These are phyloP conservation scores for Spizella passerina DNA, from an alignment of 2,797 vertebrate species.

Conservation along the genomic window DNA sequence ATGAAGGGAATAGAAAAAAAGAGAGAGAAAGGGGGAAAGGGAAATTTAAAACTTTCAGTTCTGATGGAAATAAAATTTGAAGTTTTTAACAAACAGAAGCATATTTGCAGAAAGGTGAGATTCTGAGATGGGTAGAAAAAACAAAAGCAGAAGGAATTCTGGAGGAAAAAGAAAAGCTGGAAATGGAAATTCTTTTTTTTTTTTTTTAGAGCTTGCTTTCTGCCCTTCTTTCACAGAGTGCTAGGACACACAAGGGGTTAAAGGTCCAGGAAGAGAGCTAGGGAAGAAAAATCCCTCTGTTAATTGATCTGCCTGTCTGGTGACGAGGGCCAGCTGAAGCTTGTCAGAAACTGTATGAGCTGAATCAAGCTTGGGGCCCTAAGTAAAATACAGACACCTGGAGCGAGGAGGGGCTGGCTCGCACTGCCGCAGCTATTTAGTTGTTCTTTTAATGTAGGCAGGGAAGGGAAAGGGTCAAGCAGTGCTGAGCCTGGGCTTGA, in stretches of 20 bases:
- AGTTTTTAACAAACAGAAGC: background rate
- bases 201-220: background rate
- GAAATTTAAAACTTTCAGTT: background rate
- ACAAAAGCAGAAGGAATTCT: background rate
- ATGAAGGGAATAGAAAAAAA: background rate
- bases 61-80: background rate
- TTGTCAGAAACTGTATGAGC: constrained; percentile 66
- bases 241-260: constrained; percentile 60
- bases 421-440: background rate
- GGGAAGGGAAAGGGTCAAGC: constrained; percentile 35
- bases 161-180: background rate
- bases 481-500: constrained; percentile 7
- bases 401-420: constrained; percentile 34
- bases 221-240: background rate
- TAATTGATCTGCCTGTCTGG: constrained; percentile 73
- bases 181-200: background rate
- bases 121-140: background rate
- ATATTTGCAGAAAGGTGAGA: background rate
- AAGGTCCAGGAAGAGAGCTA: constrained; percentile 69
- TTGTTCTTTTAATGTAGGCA: constrained; percentile 29
- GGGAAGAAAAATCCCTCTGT: constrained; percentile 68
- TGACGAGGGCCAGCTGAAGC: constrained; percentile 72
- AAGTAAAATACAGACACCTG: constrained; percentile 68
- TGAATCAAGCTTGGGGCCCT: constrained; percentile 61
- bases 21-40: background rate